phyloP scores from a whole-genome alignment of 2,113 vertebrate genomes.

The Peromyscus maniculatus region DNA sequence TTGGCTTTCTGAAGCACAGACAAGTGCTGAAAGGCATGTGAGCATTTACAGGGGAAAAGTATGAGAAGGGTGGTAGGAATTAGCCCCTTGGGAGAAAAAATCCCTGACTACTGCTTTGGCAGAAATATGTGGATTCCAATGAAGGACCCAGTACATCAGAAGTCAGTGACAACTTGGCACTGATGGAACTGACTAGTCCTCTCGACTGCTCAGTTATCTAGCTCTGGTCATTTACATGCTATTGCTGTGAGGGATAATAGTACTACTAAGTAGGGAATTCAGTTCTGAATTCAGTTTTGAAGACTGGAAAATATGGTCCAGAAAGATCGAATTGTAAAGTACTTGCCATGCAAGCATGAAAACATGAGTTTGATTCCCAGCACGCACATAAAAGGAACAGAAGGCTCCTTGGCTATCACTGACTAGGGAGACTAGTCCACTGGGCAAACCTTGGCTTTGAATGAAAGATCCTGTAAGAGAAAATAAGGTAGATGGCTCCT shows the following conservation, averaged over 20 bases:
- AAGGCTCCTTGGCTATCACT: not conserved
- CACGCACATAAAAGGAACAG: too few species aligned
- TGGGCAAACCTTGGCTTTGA: not conserved
- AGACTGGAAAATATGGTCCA: not conserved
- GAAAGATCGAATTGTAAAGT: not conserved
- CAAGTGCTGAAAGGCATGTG: slow-evolving; percentile 47
- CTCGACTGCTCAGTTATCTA: not conserved
- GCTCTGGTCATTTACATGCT: not conserved
- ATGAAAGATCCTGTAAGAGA: not conserved
- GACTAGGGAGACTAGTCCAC: not conserved
- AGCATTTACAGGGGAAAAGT: not conserved
- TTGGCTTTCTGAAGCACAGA: slow-evolving; percentile 14
- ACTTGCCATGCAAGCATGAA: not conserved
- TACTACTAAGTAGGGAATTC: not conserved
- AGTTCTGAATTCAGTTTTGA: not conserved
- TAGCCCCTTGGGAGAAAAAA: not conserved
- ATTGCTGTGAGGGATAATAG: not conserved
- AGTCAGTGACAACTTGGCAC: not conserved
- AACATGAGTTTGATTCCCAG: not conserved
- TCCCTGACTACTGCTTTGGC: slow-evolving; percentile 44
- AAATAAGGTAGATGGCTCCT: not conserved
- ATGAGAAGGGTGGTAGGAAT: not conserved
- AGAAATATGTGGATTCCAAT: not conserved
- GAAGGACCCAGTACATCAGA: not conserved
- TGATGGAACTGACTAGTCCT: not conserved